Conservation (phyloP, 2,888 invertebrate species). For the Ephialtes manifestator region DNA sequence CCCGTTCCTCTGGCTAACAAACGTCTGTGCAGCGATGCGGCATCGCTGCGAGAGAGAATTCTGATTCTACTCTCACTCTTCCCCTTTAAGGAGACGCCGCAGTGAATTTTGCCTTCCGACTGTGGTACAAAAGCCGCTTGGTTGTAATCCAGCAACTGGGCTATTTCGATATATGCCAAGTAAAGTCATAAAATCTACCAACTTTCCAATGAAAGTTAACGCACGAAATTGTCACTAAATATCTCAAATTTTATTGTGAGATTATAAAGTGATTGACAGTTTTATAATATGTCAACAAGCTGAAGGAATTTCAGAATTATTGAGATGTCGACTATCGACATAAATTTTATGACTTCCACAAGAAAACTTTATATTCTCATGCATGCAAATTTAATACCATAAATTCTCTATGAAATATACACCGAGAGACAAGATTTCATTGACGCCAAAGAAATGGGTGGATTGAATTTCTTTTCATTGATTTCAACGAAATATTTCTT, state of each 20-base stretch:
- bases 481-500: too few relatives aligned
- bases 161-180: background rate
- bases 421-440: too few relatives aligned
- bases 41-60: conserved; percentile 16
- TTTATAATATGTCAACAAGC: background rate
- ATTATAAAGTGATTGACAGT: background rate
- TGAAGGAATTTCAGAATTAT: background rate
- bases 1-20: conserved; percentile 4
- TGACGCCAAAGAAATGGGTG: too few relatives aligned
- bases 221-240: background rate
- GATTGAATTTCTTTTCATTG: too few relatives aligned
- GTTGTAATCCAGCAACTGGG: conserved; percentile 10
- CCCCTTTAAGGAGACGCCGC: conserved; percentile 26
- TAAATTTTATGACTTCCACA: background rate
- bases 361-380: background rate
- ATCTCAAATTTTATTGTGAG: background rate
- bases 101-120: conserved; percentile 16
- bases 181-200: background rate
- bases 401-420: background rate
- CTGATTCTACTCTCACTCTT: conserved; percentile 12
- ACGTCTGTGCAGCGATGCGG: conserved; percentile 24
- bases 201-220: background rate
- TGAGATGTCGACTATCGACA: background rate
- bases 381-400: background rate
- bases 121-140: conserved; percentile 2